phyloP scores from a whole-genome alignment of 1,140 invertebrate species.

The Drosophila lini region DNA sequence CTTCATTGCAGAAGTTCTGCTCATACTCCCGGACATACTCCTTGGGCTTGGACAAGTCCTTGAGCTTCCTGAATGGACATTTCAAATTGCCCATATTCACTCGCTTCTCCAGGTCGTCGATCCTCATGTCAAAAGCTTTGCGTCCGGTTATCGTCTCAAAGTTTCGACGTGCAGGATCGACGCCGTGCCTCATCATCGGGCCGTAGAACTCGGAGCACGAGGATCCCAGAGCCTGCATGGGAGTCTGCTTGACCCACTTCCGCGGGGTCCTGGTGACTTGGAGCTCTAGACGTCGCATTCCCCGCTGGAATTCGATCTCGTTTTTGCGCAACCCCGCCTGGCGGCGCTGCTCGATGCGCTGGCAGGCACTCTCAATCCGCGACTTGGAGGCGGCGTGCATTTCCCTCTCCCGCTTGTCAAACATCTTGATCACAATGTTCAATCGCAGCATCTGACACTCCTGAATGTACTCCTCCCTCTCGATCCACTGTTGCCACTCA shows the following conservation, averaged over 20 bases:
- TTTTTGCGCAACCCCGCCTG: slow-evolving; percentile 83
- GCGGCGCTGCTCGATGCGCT: slow-evolving; percentile 80
- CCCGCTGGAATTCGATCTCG: slow-evolving; percentile 79
- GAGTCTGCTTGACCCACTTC: slow-evolving; percentile 74
- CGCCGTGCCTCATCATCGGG: slow-evolving; percentile 85
- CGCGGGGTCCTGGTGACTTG: slow-evolving; percentile 43
- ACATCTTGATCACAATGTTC: slow-evolving; percentile 85
- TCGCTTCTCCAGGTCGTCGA: slow-evolving; percentile 73
- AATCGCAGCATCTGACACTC: slow-evolving; percentile 86
- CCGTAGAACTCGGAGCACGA: slow-evolving; percentile 86
- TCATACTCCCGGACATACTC: slow-evolving; percentile 65
- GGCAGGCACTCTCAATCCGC: slow-evolving; percentile 83
- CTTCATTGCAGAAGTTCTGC: slow-evolving; percentile 76
- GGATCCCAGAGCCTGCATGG: slow-evolving; percentile 85
- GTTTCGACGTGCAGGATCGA: slow-evolving; percentile 85
- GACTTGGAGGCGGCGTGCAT: slow-evolving; percentile 79
- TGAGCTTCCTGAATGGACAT: slow-evolving; percentile 74
- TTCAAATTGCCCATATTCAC: slow-evolving; percentile 47
- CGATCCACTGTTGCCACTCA: slow-evolving; percentile 82
- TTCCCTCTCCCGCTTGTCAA: slow-evolving; percentile 76
- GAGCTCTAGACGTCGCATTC: slow-evolving; percentile 61
- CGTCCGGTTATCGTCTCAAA: slow-evolving; percentile 48
- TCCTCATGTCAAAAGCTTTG: slow-evolving; percentile 73
- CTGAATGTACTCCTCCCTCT: slow-evolving; percentile 86
- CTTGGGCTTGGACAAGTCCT: slow-evolving; percentile 76